Evolutionary conservation across 2,797 vertebrate species (phyloP), one percentile per base, ranked within the genome.

Genomic region (Odontamblyopus lacepedii): DNA sequence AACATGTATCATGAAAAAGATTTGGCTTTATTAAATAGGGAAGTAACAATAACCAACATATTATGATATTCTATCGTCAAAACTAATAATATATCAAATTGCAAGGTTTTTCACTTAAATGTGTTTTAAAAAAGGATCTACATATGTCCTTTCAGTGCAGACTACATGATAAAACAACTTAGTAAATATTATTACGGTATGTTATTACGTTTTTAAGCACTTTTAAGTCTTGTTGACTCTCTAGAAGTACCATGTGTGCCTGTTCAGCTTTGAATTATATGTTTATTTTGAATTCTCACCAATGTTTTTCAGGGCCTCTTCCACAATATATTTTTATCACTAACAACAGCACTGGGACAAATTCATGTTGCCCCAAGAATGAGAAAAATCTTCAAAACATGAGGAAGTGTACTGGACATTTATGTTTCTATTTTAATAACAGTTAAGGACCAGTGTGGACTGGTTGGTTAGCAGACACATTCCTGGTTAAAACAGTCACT

Each of bases 401-500:
- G 62, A 81, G 78, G 76, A 79, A 80, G 44, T 59, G 63, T 23
- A 41, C 13, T 77, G 73, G 85, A 81, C 78, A 78, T 59, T 68
- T 78, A 87, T 82, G 75, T 41, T 74, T 82, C 73, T 73, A 68
- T 80, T 87, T 70, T 9, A 75, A 74, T 66, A 44, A 64, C 63
- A 61, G 38, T 56, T 15, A 74, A 77, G 75, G 56, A 44, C 71
- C 71, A 63, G 30, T 4, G 32, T 30, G 70, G 26, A 63, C 8
- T 38, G 9, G 1, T 44, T 44, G 41, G 41, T 8, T 8, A 35
- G 35, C 35, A 35, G 35, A 12, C 41, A 27, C 63, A 81, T 78
- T 79, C 72, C 59, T 82, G n/a, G 38, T 72, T 44, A 69, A 63
- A 68, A 60, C 27, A 66, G 19, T 15, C 71, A 75, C 79, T 70